A percentile compares a stretch with the other conserved stretches of the same genome.
phyloP scores from a whole-genome alignment of 2,113 vertebrate species.

The Columbina picui region DNA sequence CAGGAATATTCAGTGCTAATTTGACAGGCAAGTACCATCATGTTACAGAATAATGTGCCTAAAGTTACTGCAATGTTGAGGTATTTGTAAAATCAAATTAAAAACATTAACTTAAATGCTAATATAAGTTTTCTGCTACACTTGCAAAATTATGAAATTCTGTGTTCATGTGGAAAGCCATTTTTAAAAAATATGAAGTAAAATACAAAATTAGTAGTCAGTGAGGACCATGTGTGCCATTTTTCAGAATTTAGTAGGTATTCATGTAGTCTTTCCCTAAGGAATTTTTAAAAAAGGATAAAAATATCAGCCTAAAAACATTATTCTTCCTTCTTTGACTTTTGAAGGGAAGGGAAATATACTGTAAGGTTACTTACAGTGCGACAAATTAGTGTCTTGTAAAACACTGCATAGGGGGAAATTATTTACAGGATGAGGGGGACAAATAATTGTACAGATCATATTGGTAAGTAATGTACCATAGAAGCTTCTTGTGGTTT shows the following conservation, averaged over 20 bases:
- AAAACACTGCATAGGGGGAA: conserved; percentile 3
- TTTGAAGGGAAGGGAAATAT: conserved; percentile 20
- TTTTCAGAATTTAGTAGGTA: neutral
- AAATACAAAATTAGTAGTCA: neutral
- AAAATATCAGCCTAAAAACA: conserved; percentile 24
- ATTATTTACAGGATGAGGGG: conserved; percentile 22
- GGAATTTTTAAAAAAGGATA: neutral
- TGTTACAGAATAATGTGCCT: neutral
- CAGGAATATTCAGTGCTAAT: neutral
- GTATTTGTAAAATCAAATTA: neutral
- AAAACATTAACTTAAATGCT: neutral
- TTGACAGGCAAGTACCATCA: neutral
- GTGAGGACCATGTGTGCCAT: neutral
- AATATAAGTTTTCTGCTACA: neutral
- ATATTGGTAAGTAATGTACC: conserved; percentile 53
- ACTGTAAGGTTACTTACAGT: neutral
- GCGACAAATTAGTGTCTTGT: conserved; percentile 44
- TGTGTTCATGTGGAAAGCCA: neutral
- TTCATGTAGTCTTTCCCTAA: neutral
- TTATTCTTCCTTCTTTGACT: conserved; percentile 11
- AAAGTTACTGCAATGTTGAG: neutral
- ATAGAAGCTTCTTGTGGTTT: conserved; percentile 15
- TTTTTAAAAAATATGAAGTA: neutral
- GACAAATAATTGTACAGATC: conserved; percentile 6
- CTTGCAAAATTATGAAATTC: neutral